Evolutionary conservation across 64 coral and sea anemone genomes (phyloP), one percentile per base, ranked within the genome.

Genomic region (Anthopleura sola): DNA sequence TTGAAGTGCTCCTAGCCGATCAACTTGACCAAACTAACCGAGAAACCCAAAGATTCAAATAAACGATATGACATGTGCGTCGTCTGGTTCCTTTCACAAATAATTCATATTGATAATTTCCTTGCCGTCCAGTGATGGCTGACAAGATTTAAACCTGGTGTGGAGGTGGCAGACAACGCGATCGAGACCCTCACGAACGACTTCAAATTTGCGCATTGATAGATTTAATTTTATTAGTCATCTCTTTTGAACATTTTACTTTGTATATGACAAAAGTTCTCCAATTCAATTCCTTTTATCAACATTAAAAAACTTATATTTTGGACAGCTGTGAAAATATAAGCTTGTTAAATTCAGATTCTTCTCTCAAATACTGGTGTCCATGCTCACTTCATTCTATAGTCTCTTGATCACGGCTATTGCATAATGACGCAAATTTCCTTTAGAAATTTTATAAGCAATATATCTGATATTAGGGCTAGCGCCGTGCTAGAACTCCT

Each of bases 1-100:
- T 28, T 31, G 6, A 32, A 34, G 66, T 16, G 31, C 29, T 53
- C 14, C 50, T 53, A 13, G 14, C 66, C 34, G 26, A 71, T 71
- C 66, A 31, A 71, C 66, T 71, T 71, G 66, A 34, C 66, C 66
- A 71, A 66, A 62, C 58, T n/a, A 62, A 34, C 66, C 66, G 3
- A 34, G 11, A 16, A 33, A 15, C 66, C 28, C 29, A 28, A 71
- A 71, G 66, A 32, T 71, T 53, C 15, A 16, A 71, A 71, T 71
- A 14, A 71, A 34, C 31, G 29, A 71, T 71, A 71, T 71, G 0
- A 71, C 26, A 62, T 26, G n/a, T 33, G 66, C 29, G 11, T 71
- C 12, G 66, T 71, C 66, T 71, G 24, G 66, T 34, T 71, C 13
- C 12, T 11, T 32, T 71, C 28, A 34, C 66, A 28, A 71, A 71